Evolutionary conservation across 2,113 vertebrate genomes (phyloP).

Genomic region (Vanacampus margaritifer): DNA sequence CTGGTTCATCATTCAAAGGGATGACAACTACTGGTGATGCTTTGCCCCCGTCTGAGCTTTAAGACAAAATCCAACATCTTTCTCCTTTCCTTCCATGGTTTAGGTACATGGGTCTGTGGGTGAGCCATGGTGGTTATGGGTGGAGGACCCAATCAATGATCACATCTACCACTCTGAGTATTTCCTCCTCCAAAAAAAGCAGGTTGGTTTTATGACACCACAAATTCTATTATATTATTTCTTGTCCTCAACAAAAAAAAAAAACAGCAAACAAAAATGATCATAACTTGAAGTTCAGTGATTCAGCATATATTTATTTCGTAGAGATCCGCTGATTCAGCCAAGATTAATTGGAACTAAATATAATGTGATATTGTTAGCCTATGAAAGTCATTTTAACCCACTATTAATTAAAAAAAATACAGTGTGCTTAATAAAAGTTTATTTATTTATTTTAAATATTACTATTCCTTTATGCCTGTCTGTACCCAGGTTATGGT

Average conservation of each 20-base stretch:
- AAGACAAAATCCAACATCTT: neutral
- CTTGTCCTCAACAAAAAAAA: neutral
- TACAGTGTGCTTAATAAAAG: no score
- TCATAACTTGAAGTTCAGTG: neutral
- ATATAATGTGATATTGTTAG: neutral
- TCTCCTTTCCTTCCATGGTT: neutral
- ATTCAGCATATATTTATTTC: neutral
- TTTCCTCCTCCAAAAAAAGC: slow-evolving; percentile 96
- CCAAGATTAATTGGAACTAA: neutral
- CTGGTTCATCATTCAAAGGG: neutral
- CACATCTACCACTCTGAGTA: slow-evolving; percentile 99
- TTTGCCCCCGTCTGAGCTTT: neutral
- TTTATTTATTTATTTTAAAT: no score
- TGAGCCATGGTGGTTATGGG: slow-evolving; percentile 99
- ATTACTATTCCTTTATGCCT: no score
- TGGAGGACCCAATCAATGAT: slow-evolving; percentile 94
- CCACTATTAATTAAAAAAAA: no score
- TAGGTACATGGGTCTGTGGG: slow-evolving; percentile 94
- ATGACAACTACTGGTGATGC: neutral
- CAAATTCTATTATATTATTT: no score
- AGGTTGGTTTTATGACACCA: slow-evolving; percentile 68
- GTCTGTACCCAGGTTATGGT: no score
- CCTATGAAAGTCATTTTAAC: no score
- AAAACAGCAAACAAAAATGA: neutral
- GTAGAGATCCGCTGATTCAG: neutral